phyloP scores from a whole-genome alignment of 2,888 invertebrate genomes.

The Ecliptopera silaceata region DNA sequence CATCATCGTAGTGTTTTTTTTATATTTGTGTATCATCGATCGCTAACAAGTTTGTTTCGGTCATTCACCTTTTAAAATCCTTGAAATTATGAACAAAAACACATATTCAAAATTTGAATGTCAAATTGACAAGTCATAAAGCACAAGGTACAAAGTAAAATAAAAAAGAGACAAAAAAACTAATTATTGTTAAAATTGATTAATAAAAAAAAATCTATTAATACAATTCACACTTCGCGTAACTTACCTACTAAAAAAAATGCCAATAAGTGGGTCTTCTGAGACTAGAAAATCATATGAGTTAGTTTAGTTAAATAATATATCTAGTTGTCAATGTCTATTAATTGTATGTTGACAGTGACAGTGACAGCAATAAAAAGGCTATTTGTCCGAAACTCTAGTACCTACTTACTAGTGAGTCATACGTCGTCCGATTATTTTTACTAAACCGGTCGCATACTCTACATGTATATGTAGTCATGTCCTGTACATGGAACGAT shows the following conservation, averaged over 20 bases:
- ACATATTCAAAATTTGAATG: neutral
- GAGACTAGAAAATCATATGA: too few relatives aligned
- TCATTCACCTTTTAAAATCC: conserved; percentile 2
- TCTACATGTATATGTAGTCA: too few relatives aligned
- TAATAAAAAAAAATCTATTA: too few relatives aligned
- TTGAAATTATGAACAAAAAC: neutral
- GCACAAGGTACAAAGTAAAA: too few relatives aligned
- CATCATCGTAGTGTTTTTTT: too few relatives aligned
- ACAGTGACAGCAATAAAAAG: conserved; percentile 33
- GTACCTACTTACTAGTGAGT: conserved; percentile 46
- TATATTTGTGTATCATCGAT: neutral
- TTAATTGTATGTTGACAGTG: conserved; percentile 20
- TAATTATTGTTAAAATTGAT: too few relatives aligned
- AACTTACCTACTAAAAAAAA: neutral
- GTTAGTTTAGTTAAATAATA: conserved; percentile 3
- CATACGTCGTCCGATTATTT: conserved; percentile 48
- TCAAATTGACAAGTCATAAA: neutral
- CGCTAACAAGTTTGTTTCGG: neutral
- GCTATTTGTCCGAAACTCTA: conserved; percentile 48
- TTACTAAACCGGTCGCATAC: conserved; percentile 54
- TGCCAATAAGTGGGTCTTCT: too few relatives aligned
- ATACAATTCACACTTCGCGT: conserved; percentile 1
- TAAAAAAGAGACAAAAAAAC: too few relatives aligned
- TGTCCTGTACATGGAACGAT: conserved; percentile 29
- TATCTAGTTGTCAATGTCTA: conserved; percentile 9